Evolutionary conservation across 2,797 vertebrate species (phyloP).

Genomic region (Squalus acanthias): DNA sequence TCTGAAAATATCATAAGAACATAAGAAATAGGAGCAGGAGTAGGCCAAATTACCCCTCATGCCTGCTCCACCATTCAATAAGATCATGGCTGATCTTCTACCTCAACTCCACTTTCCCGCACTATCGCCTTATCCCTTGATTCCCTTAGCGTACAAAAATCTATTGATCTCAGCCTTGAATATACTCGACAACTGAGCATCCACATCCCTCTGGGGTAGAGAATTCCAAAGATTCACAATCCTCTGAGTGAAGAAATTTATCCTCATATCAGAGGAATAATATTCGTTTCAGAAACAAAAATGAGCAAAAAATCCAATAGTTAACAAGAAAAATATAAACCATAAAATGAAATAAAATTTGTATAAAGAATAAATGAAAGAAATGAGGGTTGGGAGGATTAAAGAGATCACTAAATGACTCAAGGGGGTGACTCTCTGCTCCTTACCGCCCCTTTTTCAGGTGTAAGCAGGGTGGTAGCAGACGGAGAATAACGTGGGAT

Average conservation of each 20-base stretch:
- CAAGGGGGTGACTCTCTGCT: no score
- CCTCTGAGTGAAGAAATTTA: neutral
- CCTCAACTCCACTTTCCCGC: neutral
- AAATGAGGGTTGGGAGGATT: no score
- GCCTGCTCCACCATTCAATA: neutral
- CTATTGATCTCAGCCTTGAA: neutral
- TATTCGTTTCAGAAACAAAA: neutral
- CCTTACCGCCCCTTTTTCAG: no score
- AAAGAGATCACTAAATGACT: no score
- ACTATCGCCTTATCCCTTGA: neutral
- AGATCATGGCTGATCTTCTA: neutral
- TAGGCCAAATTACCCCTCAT: neutral
- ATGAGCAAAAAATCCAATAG: no score
- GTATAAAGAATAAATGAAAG: no score
- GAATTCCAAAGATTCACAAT: neutral
- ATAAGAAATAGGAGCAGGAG: neutral
- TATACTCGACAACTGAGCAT: neutral
- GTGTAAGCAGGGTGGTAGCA: no score
- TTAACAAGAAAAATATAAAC: no score
- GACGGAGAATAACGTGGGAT: no score
- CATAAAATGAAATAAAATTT: no score
- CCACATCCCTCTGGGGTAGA: neutral
- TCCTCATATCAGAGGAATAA: neutral
- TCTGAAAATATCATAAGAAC: neutral
- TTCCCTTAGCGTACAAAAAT: neutral